A percentile compares a stretch with the other conserved stretches of the same genome.
Evolutionary conservation across 2,888 invertebrate genomes (phyloP).

Genomic region (Phaedon cochleariae): DNA sequence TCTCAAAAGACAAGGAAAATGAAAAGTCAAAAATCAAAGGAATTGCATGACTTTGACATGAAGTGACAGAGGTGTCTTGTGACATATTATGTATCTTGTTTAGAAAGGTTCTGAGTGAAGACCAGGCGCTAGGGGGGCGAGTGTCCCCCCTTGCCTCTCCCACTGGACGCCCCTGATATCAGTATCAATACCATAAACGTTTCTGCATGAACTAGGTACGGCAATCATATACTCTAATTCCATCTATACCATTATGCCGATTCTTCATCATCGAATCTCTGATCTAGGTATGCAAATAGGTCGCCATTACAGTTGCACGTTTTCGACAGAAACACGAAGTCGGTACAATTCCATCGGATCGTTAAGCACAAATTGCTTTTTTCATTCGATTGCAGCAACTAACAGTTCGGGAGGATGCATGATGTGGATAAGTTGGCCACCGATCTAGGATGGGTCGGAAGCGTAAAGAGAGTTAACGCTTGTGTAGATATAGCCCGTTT

Average conservation of each 20-base stretch:
- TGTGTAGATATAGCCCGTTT: constrained; percentile 56
- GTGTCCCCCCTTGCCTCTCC: too few species aligned
- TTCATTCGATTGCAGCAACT: constrained; percentile 40
- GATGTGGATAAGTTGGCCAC: constrained; percentile 56
- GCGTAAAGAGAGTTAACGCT: constrained; percentile 56
- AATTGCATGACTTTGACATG: too few species aligned
- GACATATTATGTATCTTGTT: too few species aligned
- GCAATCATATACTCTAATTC: constrained; percentile 1
- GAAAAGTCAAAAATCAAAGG: too few species aligned
- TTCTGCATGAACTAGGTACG: background rate
- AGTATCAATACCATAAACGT: too few species aligned
- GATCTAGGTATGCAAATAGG: constrained; percentile 32
- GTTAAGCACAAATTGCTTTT: constrained; percentile 43
- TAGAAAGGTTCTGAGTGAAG: too few species aligned
- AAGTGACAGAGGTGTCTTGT: too few species aligned
- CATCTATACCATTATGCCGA: background rate
- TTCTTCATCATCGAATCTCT: constrained; percentile 13
- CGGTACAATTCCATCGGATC: constrained; percentile 35
- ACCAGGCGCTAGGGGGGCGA: too few species aligned
- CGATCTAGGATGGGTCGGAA: constrained; percentile 56
- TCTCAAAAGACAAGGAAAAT: too few species aligned
- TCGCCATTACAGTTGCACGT: constrained; percentile 25
- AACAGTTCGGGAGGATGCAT: constrained; percentile 40
- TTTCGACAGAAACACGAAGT: constrained; percentile 31
- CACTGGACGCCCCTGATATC: too few species aligned